Evolutionary conservation across 1,140 invertebrate genomes (phyloP), one percentile per base, ranked within the genome.

Genomic region (Drosophila seguyi): DNA sequence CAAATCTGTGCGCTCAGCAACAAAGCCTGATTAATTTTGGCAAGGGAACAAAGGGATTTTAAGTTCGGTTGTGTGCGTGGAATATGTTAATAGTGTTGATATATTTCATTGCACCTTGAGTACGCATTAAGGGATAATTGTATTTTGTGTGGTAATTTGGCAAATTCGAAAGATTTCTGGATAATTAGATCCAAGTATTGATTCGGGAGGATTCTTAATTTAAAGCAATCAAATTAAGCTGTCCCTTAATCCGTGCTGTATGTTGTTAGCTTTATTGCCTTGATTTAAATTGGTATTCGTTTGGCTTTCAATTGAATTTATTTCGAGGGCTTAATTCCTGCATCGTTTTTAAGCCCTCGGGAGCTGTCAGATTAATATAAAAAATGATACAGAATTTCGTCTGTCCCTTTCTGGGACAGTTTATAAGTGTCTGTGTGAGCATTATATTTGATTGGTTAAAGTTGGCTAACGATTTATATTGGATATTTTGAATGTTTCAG

Each of bases 381-480:
- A 53, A 34, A 55, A 53, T 52, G 50, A 4, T 6, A 29, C 20
- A 16, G 7, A 27, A 20, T 38, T 20, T 27, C 11, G 5, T 6
- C 10, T 44, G 18, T 38, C 56, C n/a, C 22, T 25, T 45, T 39
- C 36, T 31, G 11, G 13, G 41, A 10, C 59, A 57, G 34, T 48
- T 50, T 77, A 44, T 52, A 74, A 78, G 81, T 66, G 75, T 22
- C 58, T 27, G 48, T 42, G 47, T 69, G 52, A 58, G 63, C 72
- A 88, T 81, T 84, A 68, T 81, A 78, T 88, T 85, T 75, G 81
- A 90, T 90, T 79, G 81, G 66, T 41, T 69, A 50, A 85, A 85
- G 69, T 85, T 79, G 62, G 62, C 85, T 79, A 90, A 75, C 77
- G 78, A 90, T 79, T 90, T 90, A 74, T 88, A 88, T 90, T 73